Percentiles rank a stretch among this genome's conserved stretches.
Evolutionary conservation across 1,140 invertebrate genomes (phyloP).

Genomic region (Stegodyphus dumicola): DNA sequence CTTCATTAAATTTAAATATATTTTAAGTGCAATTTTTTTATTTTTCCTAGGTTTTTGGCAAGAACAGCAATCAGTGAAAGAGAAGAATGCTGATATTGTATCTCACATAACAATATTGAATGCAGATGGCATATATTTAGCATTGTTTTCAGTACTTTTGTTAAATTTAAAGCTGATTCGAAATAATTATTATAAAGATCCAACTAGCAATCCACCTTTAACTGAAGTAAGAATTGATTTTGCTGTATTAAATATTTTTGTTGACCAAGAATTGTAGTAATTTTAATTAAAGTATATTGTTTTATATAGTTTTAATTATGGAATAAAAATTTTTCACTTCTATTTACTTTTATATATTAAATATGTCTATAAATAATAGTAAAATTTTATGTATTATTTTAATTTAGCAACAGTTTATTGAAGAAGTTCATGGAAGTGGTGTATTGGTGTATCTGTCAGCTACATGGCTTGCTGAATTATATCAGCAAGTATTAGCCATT

Average conservation of each 20-base stretch:
- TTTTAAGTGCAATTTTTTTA: constrained; percentile 15
- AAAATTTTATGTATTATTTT: constrained; percentile 14
- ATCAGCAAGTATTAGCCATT: constrained; percentile 82
- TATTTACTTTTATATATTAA: constrained; percentile 21
- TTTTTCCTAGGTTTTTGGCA: constrained; percentile 66
- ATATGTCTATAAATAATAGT: neutral
- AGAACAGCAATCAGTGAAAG: constrained; percentile 50
- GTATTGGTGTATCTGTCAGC: constrained; percentile 90
- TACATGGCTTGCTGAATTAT: constrained; percentile 90
- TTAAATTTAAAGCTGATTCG: constrained; percentile 84
- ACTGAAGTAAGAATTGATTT: constrained; percentile 46
- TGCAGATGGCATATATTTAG: constrained; percentile 92
- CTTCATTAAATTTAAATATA: neutral
- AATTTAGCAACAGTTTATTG: constrained; percentile 84
- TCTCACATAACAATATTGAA: constrained; percentile 82
- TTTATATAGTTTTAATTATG: neutral
- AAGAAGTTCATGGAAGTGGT: constrained; percentile 89
- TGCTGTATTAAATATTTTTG: neutral
- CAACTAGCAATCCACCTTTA: constrained; percentile 18
- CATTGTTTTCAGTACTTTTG: constrained; percentile 84
- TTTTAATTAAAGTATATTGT: no score
- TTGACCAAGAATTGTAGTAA: no score
- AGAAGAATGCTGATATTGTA: constrained; percentile 21
- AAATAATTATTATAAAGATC: constrained; percentile 73
- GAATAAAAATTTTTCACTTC: neutral